phyloP scores from a whole-genome alignment of 53 echinoderm and acorn worm genomes.

The Hippasteria phrygiana region DNA sequence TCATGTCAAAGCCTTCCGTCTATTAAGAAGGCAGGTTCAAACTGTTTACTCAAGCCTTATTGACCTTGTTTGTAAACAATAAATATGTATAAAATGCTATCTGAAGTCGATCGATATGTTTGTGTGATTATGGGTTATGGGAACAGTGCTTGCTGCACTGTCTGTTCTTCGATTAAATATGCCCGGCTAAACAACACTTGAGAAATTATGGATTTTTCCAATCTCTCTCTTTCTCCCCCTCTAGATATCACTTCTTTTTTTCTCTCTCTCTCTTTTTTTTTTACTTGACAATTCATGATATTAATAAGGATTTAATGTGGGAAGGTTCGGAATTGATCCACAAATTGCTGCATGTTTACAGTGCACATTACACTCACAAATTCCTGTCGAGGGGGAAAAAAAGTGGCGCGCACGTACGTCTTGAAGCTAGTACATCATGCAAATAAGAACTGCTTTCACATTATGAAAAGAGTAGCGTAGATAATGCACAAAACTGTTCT shows the following conservation, averaged over 20 bases:
- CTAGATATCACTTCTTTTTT: background rate
- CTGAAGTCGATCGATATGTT: background rate
- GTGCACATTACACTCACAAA: background rate
- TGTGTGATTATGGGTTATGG: background rate
- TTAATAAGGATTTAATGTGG: constrained; percentile 8
- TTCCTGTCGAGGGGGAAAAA: too few species aligned
- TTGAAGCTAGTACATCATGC: background rate
- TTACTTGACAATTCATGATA: background rate
- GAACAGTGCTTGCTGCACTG: background rate
- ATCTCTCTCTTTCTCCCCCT: background rate
- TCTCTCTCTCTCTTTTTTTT: background rate
- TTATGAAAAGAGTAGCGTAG: too few species aligned
- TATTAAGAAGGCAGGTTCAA: background rate
- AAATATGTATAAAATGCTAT: too few species aligned
- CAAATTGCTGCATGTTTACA: background rate
- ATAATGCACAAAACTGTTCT: too few species aligned
- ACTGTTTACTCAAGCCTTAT: too few species aligned
- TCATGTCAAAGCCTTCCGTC: too few species aligned
- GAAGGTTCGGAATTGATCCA: background rate
- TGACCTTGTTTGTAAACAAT: background rate
- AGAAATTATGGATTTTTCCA: background rate
- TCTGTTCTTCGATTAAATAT: background rate
- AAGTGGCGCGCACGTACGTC: background rate
- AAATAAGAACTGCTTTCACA: too few species aligned
- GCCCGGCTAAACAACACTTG: background rate